Base-by-base conservation (phyloP, 2,888 invertebrate species). In the Lepas anatifera region DNA sequence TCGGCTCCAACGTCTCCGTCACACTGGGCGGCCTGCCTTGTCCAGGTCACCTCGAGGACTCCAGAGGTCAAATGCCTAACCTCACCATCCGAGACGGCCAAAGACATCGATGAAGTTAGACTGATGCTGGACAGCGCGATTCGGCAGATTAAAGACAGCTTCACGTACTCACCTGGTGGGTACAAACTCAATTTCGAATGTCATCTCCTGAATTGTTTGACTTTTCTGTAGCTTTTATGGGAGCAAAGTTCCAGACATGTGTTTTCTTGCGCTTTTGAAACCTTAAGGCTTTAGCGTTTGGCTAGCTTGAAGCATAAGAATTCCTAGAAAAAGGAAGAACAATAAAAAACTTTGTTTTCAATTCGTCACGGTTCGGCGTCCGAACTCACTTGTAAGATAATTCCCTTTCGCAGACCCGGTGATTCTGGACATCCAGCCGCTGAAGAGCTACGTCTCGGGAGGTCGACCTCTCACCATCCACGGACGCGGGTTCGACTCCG, bases 391-490 rank as follows among this genome's bases (percentile, higher is more conserved):
- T n/a, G n/a, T n/a, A n/a, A n/a, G n/a, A n/a, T n/a, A n/a, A n/a
- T n/a, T n/a, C n/a, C n/a, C n/a, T 41, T 41, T 4, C 3, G 13
- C 27, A 66, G 96, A 98, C 82, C 98, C 98, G 6, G 89, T 90
- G 0, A 91, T 99, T 72, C 89, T 90, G 86, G 90, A 91, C 80
- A 95, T 98, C 71, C 90, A 92, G 78, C 98, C 98, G 0, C 79
- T 94, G 50, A 88, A 89, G 75, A 94, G 95, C 79, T 97, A 95
- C 81, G 88, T 89, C 0, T 89, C 90, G 75, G 99, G 99, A 70
- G 99, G 99, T 7, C 86, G 95, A 75, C 90, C 91, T 85, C 87
- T 98, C 70, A 94, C 92, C 70, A 92, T 97, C 6, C 92, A 92
- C 78, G 97, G 97, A 7, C 90, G 91, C 58, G 90, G 95, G 80